Percentiles rank a stretch among this genome's conserved stretches.
Evolutionary conservation across 2,797 vertebrate genomes (phyloP).

Genomic region (Emydoidea blandingii): DNA sequence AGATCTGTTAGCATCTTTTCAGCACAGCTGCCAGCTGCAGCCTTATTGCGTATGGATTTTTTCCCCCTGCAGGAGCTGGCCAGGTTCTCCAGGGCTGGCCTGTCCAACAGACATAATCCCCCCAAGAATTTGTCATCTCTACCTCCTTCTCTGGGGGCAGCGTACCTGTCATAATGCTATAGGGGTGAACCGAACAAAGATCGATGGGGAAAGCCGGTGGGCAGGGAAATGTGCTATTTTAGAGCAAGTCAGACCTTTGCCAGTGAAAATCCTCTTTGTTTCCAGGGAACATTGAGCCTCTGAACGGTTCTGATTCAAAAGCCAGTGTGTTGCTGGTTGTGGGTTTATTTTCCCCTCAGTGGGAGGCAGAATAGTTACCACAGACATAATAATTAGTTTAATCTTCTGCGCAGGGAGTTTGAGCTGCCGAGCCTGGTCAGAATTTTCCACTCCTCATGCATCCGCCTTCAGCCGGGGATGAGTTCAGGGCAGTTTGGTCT

Average conservation of each 20-base stretch:
- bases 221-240: background rate
- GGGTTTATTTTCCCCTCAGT: background rate
- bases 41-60: too few species aligned
- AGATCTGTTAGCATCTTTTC: too few species aligned
- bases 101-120: too few species aligned
- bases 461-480: background rate
- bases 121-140: too few species aligned
- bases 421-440: background rate
- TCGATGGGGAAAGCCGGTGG: background rate
- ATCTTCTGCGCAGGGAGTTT: constrained; percentile 13
- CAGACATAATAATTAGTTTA: constrained; percentile 34
- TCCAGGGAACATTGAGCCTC: background rate
- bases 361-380: constrained; percentile 4
- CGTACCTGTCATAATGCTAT: background rate
- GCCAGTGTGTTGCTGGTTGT: background rate
- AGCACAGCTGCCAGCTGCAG: too few species aligned
- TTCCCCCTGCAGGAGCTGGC: too few species aligned
- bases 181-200: background rate
- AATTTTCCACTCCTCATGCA: constrained; percentile 7
- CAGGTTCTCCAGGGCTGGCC: too few species aligned
- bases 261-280: background rate
- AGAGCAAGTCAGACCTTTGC: background rate
- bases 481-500: too few species aligned
- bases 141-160: background rate
- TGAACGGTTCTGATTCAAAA: background rate